Conservation (phyloP, 2,797 vertebrate species). For the Chloroceryle inda region DNA sequence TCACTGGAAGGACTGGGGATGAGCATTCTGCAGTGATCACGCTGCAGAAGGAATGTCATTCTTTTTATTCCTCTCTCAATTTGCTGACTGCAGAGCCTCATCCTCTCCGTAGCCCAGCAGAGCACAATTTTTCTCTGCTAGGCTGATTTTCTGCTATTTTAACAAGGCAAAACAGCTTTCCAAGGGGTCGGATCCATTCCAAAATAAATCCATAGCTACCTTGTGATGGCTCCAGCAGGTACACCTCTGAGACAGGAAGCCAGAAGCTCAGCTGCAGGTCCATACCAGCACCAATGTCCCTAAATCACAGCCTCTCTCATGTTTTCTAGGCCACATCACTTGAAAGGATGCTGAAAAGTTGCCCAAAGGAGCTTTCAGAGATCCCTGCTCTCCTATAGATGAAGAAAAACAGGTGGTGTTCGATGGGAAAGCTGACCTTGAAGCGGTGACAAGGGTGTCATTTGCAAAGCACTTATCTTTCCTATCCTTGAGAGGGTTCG, state of each 20-base stretch:
- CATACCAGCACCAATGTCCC: fast-evolving
- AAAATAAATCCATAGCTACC: neutral
- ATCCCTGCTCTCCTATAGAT: neutral
- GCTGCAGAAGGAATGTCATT: neutral
- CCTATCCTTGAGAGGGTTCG: neutral
- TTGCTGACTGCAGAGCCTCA: neutral
- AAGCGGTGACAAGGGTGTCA: neutral
- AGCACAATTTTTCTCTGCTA: neutral
- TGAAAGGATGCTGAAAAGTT: neutral
- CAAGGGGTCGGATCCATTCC: neutral
- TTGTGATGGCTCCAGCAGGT: neutral
- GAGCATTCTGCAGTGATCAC: neutral
- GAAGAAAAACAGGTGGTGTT: neutral
- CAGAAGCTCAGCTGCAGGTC: neutral
- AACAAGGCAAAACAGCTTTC: neutral
- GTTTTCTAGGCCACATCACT: neutral
- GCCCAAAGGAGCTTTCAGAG: neutral
- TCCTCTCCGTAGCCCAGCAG: neutral
- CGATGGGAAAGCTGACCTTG: neutral
- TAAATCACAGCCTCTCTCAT: neutral
- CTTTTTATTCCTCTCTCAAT: neutral
- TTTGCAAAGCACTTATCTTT: neutral
- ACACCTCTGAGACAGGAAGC: neutral
- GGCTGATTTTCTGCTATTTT: neutral
- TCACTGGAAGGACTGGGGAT: neutral